Evolutionary conservation across 2,113 vertebrate species (phyloP).

Genomic region (Geococcyx californianus): DNA sequence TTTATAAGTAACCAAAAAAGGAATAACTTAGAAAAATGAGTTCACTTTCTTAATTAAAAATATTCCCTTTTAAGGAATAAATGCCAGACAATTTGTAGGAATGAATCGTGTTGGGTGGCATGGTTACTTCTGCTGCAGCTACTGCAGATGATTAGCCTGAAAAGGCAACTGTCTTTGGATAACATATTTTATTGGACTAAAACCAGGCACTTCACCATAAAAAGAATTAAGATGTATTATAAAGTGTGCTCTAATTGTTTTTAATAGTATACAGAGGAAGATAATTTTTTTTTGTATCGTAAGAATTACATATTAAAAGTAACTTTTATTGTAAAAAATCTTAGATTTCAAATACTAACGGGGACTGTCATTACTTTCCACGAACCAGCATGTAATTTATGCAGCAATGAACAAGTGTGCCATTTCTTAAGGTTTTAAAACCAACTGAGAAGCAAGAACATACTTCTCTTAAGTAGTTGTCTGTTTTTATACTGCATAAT

Average conservation of each 20-base stretch:
- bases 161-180: neutral
- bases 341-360: neutral
- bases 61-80: neutral
- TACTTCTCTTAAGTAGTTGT: neutral
- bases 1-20: neutral
- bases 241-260: neutral
- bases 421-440: neutral
- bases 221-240: neutral
- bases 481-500: neutral
- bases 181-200: neutral
- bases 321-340: neutral
- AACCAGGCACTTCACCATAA: neutral
- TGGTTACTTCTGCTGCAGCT: neutral
- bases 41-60: neutral
- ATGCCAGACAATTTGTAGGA: neutral
- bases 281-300: neutral
- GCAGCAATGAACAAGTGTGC: neutral
- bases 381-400: neutral
- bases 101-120: fast-evolving
- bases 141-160: neutral
- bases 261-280: neutral
- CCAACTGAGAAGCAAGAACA: neutral
- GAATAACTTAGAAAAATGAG: neutral
- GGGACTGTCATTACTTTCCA: neutral
- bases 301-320: neutral